Conservation (phyloP, 2,797 vertebrate genomes). For the Helostoma temminkii region DNA sequence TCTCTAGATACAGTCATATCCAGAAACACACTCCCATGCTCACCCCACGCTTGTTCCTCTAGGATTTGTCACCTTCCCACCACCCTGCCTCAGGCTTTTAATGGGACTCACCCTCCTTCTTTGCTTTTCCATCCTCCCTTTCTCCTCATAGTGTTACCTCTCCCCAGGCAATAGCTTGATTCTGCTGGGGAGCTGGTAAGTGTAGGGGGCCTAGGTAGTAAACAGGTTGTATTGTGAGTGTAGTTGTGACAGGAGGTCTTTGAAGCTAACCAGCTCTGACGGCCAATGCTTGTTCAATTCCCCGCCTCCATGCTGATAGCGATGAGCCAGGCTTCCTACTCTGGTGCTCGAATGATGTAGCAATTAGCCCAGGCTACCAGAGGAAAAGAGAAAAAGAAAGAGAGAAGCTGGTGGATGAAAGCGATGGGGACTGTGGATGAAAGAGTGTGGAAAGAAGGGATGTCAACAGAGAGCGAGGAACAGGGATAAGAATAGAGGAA, state of each 20-base stretch:
- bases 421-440: constrained; percentile 42
- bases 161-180: constrained; percentile 59
- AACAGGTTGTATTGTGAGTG: constrained; percentile 79
- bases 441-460: constrained; percentile 22
- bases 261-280: constrained; percentile 85
- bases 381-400: not conserved
- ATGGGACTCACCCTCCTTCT: constrained; percentile 37
- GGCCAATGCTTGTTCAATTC: constrained; percentile 86
- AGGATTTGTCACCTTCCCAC: constrained; percentile 54
- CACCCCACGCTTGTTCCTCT: constrained; percentile 36
- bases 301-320: constrained; percentile 64
- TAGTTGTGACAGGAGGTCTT: constrained; percentile 73
- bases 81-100: constrained; percentile 53
- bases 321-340: constrained; percentile 60
- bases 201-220: constrained; percentile 73
- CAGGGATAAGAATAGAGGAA: not conserved
- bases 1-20: not conserved
- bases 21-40: constrained; percentile 10
- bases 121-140: constrained; percentile 21
- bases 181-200: constrained; percentile 77
- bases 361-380: constrained; percentile 76
- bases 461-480: not conserved
- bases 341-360: constrained; percentile 66
- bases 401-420: constrained; percentile 35
- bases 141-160: constrained; percentile 57